Base-by-base conservation (phyloP, 2,888 invertebrate species). In the Lobophora halterata region DNA sequence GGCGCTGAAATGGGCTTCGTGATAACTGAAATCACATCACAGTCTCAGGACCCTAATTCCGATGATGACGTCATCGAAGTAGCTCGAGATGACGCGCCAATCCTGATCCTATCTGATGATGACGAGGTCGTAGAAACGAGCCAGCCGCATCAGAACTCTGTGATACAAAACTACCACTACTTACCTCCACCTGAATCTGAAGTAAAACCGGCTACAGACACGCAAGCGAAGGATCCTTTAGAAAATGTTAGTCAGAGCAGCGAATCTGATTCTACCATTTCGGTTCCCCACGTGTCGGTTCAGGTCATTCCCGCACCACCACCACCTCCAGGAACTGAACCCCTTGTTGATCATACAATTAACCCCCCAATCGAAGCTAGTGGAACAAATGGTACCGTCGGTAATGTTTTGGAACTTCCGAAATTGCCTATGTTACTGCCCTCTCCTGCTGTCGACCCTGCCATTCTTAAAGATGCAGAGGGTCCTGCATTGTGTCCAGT, bases 61-160 rank as follows among this genome's bases (percentile, higher is more conserved):
- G 86, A 87, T 39, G 86, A 87, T 60, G 86, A 85, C 32, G 83
- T 85, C 5, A 85, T 86, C 24, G 86, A 86, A 67, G 83, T 87
- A 16, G 76, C 83, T 3, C 65, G 79, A 58, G 82, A 83, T 43
- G 83, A 87, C 49, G 79, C 81, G 3, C 85, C 86, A 1, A 87
- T 87, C 11, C 79, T 79, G 66, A 83, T 87, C 47, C 48, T 87
- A 11, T 86, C 86, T 1, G 86, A 86, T 11, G 79, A 72, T 3
- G 85, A 86, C 62, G 86, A 87, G n/a, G n/a, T n/a, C n/a, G n/a
- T n/a, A 2, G 35, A 42, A 57, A 46, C 65, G 7, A 78, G 79
- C 52, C 35, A 67, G 3, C 64, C 70, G 29, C 69, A 60, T 34
- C 46, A 27, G 20, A 13, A 29, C 8, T 41, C 39, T 21, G 46